Evolutionary conservation across 2,113 vertebrate genomes (phyloP), one percentile per base, ranked within the genome.

Genomic region (Acanthisitta chloris): DNA sequence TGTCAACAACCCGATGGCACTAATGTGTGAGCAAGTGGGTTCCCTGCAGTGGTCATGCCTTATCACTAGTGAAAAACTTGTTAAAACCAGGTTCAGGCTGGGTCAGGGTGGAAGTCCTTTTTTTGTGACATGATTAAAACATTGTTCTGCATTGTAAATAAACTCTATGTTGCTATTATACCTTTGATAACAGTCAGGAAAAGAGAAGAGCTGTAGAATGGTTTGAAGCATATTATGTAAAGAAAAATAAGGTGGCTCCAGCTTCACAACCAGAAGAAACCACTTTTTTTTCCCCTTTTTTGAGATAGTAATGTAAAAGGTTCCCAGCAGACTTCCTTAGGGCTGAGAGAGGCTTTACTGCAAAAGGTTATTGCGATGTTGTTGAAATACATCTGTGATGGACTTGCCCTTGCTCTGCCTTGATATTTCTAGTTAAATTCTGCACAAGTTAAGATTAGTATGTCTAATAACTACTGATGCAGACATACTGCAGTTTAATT

Each of bases 21-120:
- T 99, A 80, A 99, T 99, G 99, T 99, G 99, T 98, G 99, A 99
- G 96, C 99, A 99, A 98, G 99, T 99, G 96, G 96, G 97, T 98
- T 96, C 90, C 61, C 79, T 96, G 88, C 88, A 64, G 94, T 62
- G 70, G 74, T 86, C 86, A 23, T 93, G 71, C 38, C 4, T 90
- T 91, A 49, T 92, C 82, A 62, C 40, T 81, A 79, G 67, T 29
- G 78, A 76, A 86, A 92, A 86, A 69, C 5, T 70, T 4, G 3
- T 58, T 92, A 49, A 51, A 78, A 76, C 45, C 67, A 70, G 64
- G 59, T 14, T 73, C 3, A 14, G 65, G 54, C 49, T 65, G 88
- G 79, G 59, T 54, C n/a, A 57, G 76, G 72, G 88, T 74, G 83
- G 74, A 74, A 65, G 49, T 54, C 38, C 26, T 78, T 74, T 49